Conservation (phyloP, 2,888 invertebrate species). For the Trachelus troglodyta region DNA sequence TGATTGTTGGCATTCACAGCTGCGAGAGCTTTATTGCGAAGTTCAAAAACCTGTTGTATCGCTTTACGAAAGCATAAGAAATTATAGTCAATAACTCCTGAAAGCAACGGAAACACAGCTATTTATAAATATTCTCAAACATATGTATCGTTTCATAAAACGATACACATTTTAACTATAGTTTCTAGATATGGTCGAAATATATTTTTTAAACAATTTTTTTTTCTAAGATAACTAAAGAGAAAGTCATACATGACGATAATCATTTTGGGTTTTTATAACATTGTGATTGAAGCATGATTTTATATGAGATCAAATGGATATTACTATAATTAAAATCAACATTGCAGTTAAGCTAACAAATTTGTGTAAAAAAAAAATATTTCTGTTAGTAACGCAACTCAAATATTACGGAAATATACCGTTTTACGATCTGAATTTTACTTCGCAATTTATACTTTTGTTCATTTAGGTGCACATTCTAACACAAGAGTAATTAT, state of each 20-base stretch:
- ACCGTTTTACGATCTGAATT: too few relatives aligned
- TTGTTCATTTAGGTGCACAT: too few relatives aligned
- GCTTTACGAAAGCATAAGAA: constrained; percentile 97
- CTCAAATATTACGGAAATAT: too few relatives aligned
- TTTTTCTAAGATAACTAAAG: constrained; percentile 6
- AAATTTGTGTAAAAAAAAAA: too few relatives aligned
- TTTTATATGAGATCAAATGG: too few relatives aligned
- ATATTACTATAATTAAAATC: too few relatives aligned
- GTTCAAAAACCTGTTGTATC: constrained; percentile 94
- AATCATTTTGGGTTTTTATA: too few relatives aligned
- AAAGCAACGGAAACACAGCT: constrained; percentile 51
- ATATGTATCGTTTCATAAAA: neutral
- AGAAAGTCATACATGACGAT: neutral
- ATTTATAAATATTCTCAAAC: constrained; percentile 10
- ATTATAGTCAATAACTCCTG: constrained; percentile 98
- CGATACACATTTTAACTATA: neutral
- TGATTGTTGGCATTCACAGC: constrained; percentile 56
- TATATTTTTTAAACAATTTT: constrained; percentile 10
- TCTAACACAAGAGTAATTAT: too few relatives aligned
- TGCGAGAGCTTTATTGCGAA: constrained; percentile 78
- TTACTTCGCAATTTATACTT: too few relatives aligned
- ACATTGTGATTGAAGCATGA: too few relatives aligned
- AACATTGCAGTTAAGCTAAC: too few relatives aligned
- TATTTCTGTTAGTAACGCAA: too few relatives aligned
- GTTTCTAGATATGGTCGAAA: neutral